Percentiles rank a stretch among this genome's conserved stretches.
Evolutionary conservation across 2,797 vertebrate genomes (phyloP).

Genomic region (Scolopax bukidnonensis): DNA sequence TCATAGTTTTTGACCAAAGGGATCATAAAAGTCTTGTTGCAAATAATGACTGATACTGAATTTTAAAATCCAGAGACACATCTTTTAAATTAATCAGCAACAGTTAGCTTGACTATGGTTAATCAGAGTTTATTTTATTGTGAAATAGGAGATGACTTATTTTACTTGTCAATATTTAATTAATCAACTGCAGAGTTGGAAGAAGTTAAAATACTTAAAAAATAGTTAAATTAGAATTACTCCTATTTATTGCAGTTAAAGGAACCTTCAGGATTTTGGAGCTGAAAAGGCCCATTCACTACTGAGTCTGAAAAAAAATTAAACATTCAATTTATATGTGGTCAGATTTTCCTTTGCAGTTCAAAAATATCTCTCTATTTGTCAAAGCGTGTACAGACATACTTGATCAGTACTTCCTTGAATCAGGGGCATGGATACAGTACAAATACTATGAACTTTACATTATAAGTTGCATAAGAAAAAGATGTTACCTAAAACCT

Average conservation of each 20-base stretch:
- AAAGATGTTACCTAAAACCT: background rate
- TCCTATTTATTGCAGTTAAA: background rate
- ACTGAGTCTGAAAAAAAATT: background rate
- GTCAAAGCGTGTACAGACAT: background rate
- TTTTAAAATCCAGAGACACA: slow-evolving; percentile 7
- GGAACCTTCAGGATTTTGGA: background rate
- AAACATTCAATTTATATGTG: background rate
- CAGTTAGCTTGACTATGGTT: background rate
- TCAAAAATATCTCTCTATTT: background rate
- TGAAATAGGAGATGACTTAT: background rate
- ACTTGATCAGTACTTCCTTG: background rate
- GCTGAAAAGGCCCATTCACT: background rate
- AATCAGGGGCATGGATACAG: background rate
- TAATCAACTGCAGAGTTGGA: background rate
- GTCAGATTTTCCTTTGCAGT: background rate
- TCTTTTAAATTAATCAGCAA: slow-evolving; percentile 17
- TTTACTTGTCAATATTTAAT: background rate
- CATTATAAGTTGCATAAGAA: background rate
- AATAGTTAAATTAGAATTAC: background rate
- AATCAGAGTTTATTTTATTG: background rate
- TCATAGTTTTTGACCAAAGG: background rate
- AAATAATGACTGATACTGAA: background rate
- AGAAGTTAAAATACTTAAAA: background rate
- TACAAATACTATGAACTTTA: background rate
- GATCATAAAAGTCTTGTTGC: background rate